Percentiles rank a stretch among this genome's conserved stretches.
Evolutionary conservation across 2,888 invertebrate species (phyloP).

Genomic region (Allacma fusca): DNA sequence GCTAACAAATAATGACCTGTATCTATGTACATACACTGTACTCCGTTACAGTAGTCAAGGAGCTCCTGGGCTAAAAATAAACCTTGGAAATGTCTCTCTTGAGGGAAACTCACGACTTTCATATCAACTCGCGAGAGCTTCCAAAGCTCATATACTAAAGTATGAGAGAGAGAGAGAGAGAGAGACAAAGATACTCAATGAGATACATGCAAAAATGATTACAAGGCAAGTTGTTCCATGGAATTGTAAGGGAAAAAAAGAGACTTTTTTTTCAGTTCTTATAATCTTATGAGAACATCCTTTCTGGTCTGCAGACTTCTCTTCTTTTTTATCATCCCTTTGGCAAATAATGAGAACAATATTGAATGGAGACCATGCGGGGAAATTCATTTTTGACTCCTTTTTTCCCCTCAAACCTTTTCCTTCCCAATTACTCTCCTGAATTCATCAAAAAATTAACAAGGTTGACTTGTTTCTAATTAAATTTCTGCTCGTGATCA

Average conservation of each 20-base stretch:
- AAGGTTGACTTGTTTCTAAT: no score
- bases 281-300: slow-evolving; percentile 13
- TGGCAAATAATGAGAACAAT: neutral
- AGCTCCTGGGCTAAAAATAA: neutral
- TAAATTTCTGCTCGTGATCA: no score
- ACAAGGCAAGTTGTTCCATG: neutral
- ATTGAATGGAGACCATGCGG: no score
- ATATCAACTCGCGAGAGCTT: no score
- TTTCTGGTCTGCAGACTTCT: neutral
- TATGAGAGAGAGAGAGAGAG: neutral
- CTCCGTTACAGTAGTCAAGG: no score
- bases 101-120: no score
- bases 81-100: neutral
- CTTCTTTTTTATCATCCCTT: neutral
- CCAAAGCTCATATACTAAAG: no score
- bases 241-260: neutral
- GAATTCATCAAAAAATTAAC: no score
- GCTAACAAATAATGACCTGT: no score
- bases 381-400: neutral
- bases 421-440: neutral
- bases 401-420: neutral
- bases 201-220: neutral
- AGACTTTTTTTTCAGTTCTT: neutral
- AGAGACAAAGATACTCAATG: neutral
- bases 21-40: no score